phyloP scores from a whole-genome alignment of 2,888 invertebrate genomes.

The Campopleginae sp. region DNA sequence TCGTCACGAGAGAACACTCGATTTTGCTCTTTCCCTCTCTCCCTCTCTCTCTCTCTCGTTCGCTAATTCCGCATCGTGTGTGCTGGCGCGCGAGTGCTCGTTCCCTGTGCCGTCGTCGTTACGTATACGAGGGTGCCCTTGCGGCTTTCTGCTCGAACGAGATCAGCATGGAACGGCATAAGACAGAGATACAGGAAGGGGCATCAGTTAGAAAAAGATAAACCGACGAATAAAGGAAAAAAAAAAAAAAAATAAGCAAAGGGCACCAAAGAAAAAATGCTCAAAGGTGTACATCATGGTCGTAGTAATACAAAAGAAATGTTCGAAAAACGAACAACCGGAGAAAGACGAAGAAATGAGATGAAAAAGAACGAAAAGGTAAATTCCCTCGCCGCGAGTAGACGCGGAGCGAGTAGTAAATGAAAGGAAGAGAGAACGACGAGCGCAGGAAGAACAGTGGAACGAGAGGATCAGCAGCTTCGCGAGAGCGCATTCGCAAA shows the following conservation, averaged over 20 bases:
- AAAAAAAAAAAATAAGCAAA: constrained; percentile 28
- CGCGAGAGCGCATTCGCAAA: constrained; percentile 73
- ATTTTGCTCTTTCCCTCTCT: constrained; percentile 40
- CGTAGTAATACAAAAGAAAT: constrained; percentile 53
- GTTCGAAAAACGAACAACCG: constrained; percentile 34
- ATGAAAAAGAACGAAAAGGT: constrained; percentile 45
- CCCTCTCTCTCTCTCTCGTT: constrained; percentile 32
- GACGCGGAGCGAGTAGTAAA: constrained; percentile 54
- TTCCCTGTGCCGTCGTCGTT: constrained; percentile 61
- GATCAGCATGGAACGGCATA: constrained; percentile 51
- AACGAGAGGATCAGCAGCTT: constrained; percentile 64
- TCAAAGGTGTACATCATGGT: constrained; percentile 52
- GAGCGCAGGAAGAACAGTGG: constrained; percentile 53
- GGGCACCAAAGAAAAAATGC: constrained; percentile 44
- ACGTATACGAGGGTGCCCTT: constrained; percentile 64
- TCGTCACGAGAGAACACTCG: constrained; percentile 64
- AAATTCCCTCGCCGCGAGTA: constrained; percentile 42
- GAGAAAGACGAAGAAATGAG: constrained; percentile 53
- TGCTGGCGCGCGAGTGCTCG: constrained; percentile 52
- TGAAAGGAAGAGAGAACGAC: constrained; percentile 57
- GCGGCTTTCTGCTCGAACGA: constrained; percentile 66
- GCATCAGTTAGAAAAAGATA: constrained; percentile 43
- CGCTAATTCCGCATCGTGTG: constrained; percentile 66
- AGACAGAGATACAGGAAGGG: constrained; percentile 52
- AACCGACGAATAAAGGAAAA: constrained; percentile 44